Conservation (phyloP, 2,888 invertebrate genomes). For the Drosophila mimica region DNA sequence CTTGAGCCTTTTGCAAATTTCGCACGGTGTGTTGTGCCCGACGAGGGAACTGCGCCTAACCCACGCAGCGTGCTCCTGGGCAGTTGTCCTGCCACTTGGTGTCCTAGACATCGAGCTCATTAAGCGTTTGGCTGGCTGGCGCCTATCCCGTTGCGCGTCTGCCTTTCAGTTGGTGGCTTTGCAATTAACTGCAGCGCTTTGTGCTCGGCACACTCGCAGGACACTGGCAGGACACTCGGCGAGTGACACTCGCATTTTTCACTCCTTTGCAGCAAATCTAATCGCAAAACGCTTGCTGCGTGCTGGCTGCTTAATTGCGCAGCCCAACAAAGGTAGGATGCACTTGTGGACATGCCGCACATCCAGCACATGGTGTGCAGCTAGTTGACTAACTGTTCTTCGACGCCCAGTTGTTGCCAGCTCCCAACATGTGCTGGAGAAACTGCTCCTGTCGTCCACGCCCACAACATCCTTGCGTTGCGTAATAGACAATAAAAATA, state of each 20-base stretch:
- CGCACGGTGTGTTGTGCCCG: conserved; percentile 56
- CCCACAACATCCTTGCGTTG: conserved; percentile 9
- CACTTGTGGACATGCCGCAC: conserved; percentile 19
- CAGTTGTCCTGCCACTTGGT: conserved; percentile 15
- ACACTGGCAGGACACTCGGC: conserved; percentile 45
- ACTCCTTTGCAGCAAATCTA: conserved; percentile 73
- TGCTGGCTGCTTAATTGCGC: conserved; percentile 71
- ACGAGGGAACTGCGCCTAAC: conserved; percentile 48
- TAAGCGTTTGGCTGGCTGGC: conserved; percentile 62
- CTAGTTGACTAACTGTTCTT: conserved; percentile 32
- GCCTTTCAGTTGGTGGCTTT: conserved; percentile 72
- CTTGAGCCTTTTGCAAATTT: conserved; percentile 47
- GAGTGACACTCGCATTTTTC: conserved; percentile 59
- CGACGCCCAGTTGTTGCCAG: conserved; percentile 32
- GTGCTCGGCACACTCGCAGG: conserved; percentile 44
- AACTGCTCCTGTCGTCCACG: conserved; percentile 65
- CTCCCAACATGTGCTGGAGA: conserved; percentile 67
- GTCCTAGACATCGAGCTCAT: conserved; percentile 62
- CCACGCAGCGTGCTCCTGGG: conserved; percentile 59
- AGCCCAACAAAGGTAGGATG: conserved; percentile 6
- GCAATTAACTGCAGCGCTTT: conserved; percentile 77
- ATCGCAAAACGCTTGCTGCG: conserved; percentile 52
- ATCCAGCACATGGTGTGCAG: conserved; percentile 56
- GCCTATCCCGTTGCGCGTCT: conserved; percentile 72
- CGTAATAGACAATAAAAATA: conserved; percentile 54